Evolutionary conservation across 2,113 vertebrate species (phyloP), one percentile per base, ranked within the genome.

Genomic region (Daboia siamensis): DNA sequence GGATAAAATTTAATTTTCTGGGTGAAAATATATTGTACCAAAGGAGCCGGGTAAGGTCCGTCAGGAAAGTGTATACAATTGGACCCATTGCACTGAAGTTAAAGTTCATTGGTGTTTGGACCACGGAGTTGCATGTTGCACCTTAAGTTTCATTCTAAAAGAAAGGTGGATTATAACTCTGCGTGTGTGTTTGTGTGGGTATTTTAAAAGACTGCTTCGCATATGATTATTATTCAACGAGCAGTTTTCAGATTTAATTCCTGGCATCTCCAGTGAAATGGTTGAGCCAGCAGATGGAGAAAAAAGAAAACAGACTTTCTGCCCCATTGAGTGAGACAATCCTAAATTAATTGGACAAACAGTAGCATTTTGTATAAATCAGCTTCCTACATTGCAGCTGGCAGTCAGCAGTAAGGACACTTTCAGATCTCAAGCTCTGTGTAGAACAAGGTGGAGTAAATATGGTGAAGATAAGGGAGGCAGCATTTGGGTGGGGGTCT

Each of bases 101-200:
- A 74, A 74, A 33, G 64, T 33, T 29, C 11, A 3, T 33, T 17
- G n/a, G 64, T 74, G n/a, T n/a, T 17, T 33, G 64, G 64, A 33
- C n/a, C 33, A 0, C n/a, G 7, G n/a, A 33, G 12, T 5, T 5
- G 1, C 12, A 1, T 15, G 0, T 2, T 5, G 2, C 5, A 33
- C 5, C n/a, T 33, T 15, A 33, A 69, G 13, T 74, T 33, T 33
- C 29, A 74, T 15, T 74, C 64, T 69, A 74, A 33, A 74, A 17
- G n/a, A 74, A 74, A 74, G 13, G 5, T 33, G 13, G 64, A 48
- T 44, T 39, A 21, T 21, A 85, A 23, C 5, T 85, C 15, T 84
- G 2, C 21, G 17, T 84, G 17, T 84, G 84, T 85, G 21, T 85
- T 20, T 24, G 44, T 86, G 44, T 51, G 84, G 26, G 44, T 51